phyloP scores from a whole-genome alignment of 2,888 invertebrate genomes.

The Papilio protenor region DNA sequence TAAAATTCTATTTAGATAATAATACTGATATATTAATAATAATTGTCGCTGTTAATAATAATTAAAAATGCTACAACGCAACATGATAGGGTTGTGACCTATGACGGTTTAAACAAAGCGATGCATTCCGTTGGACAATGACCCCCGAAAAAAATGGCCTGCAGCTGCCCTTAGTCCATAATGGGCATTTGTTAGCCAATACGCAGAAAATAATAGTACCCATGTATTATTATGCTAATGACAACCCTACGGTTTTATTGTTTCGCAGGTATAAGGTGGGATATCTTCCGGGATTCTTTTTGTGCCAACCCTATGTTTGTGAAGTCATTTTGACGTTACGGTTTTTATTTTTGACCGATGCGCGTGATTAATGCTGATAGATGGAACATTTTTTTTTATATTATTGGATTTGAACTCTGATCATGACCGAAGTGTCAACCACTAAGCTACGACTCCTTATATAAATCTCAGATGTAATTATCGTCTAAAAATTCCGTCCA shows the following conservation, averaged over 20 bases:
- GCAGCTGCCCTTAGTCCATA: slow-evolving; percentile 75
- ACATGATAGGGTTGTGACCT: slow-evolving; percentile 65
- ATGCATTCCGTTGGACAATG: slow-evolving; percentile 77
- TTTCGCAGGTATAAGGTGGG: slow-evolving; percentile 71
- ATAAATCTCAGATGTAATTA: slow-evolving; percentile 27
- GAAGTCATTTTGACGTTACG: slow-evolving; percentile 53
- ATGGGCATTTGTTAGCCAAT: slow-evolving; percentile 73
- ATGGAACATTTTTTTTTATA: background rate
- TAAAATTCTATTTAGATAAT: background rate
- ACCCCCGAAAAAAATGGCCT: slow-evolving; percentile 61
- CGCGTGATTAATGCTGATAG: slow-evolving; percentile 45
- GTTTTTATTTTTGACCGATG: slow-evolving; percentile 67
- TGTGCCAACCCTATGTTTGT: slow-evolving; percentile 66
- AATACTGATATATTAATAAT: background rate
- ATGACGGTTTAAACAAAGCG: slow-evolving; percentile 55
- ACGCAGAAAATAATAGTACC: slow-evolving; percentile 76
- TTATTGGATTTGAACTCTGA: background rate
- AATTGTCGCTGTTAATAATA: slow-evolving; percentile 42
- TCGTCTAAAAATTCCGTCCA: slow-evolving; percentile 63
- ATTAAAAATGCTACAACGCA: slow-evolving; percentile 45
- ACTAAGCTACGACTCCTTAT: background rate
- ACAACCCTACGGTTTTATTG: slow-evolving; percentile 73
- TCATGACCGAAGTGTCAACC: background rate
- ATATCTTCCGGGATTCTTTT: slow-evolving; percentile 67
- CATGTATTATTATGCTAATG: slow-evolving; percentile 81